Evolutionary conservation across 2,888 invertebrate genomes (phyloP), one percentile per base, ranked within the genome.

Genomic region (Limenitis camilla): DNA sequence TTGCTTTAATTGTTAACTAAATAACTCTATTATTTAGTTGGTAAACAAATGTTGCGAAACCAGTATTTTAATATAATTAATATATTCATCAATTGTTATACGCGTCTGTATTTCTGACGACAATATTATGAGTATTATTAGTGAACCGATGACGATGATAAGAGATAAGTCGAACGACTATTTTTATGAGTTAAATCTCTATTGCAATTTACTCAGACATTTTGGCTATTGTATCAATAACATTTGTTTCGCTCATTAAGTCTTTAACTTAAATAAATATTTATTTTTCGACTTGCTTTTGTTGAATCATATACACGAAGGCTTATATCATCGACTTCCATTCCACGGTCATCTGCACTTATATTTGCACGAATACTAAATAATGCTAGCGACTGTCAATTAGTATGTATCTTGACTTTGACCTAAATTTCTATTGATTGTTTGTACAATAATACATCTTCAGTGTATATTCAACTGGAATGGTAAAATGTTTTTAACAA

Each of bases 221-320:
- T 67, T 72, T 67, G 65, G 68, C 64, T 72, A n/a, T n/a, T 76
- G 78, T 69, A 76, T 72, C 69, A 78, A 75, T 75, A 77, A 81
- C 80, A 76, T 79, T 77, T 81, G 81, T 65, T 76, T 69, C 64
- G 67, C 71, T 78, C 78, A 74, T 82, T 76, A 81, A 72, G 67
- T 67, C 64, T 67, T 69, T 49, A 69, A 68, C 10, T 40, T 67
- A 69, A 61, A 67, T 60, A 55, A 71, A 67, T 75, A 70, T 75
- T 75, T 52, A 43, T 47, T 46, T 33, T 44, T 38, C 48, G 36
- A 39, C 30, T 44, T 49, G 40, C 40, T 48, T 50, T 33, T 39
- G 44, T 31, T 35, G 52, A 42, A 11, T 46, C 41, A 55, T 43
- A 46, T 39, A 4, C 33, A 30, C 10, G 32, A 49, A 38, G 48